phyloP scores from a whole-genome alignment of 2,888 invertebrate species.

The Spicauda simplicius region DNA sequence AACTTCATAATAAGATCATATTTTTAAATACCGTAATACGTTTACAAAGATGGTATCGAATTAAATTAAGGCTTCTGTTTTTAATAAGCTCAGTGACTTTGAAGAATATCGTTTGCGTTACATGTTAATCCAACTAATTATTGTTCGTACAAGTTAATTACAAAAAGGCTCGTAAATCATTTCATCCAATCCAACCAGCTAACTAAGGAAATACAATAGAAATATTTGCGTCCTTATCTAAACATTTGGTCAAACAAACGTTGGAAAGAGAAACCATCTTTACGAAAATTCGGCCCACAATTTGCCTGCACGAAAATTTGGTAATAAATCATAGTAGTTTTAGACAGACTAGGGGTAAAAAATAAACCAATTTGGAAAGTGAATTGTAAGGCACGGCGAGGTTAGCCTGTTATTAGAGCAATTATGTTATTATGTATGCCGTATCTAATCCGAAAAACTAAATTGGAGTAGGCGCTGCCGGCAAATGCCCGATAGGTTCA shows the following conservation, averaged over 20 bases:
- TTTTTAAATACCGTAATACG: background rate
- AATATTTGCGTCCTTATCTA: conserved; percentile 66
- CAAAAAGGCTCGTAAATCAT: conserved; percentile 77
- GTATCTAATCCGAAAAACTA: conserved; percentile 85
- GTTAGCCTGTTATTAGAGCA: conserved; percentile 81
- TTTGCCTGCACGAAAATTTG: conserved; percentile 84
- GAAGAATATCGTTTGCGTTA: conserved; percentile 67
- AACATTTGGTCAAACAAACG: conserved; percentile 47
- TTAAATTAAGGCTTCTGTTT: conserved; percentile 53
- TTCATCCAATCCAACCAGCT: conserved; percentile 69
- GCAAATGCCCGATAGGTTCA: conserved; percentile 81
- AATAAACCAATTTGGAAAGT: conserved; percentile 85
- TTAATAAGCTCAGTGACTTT: conserved; percentile 64
- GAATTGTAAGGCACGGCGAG: conserved; percentile 83
- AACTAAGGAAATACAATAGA: conserved; percentile 68
- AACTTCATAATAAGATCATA: conserved; percentile 15
- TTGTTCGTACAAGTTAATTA: conserved; percentile 72
- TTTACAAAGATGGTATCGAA: conserved; percentile 16
- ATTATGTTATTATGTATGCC: conserved; percentile 85
- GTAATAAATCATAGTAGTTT: conserved; percentile 85
- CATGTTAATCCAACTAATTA: conserved; percentile 80
- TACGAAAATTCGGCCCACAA: conserved; percentile 75
- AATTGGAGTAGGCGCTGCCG: conserved; percentile 84
- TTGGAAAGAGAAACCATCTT: conserved; percentile 64
- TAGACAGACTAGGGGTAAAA: conserved; percentile 77